Conservation (phyloP, 1,140 invertebrate genomes). For the Drosophila tani region DNA sequence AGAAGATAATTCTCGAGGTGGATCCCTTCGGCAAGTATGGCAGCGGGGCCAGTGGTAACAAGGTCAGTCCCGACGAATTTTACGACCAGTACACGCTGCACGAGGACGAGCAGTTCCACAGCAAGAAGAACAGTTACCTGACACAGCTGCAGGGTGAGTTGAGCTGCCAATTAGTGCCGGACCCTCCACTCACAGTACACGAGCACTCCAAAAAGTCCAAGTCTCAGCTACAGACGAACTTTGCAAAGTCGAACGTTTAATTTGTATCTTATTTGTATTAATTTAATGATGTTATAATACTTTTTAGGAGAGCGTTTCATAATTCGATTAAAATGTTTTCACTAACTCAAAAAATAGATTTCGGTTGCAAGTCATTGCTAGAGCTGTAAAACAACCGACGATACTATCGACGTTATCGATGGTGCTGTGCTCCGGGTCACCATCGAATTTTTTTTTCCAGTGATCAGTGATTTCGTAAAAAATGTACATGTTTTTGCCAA, state of each 20-base stretch:
- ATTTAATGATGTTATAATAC: too few species aligned
- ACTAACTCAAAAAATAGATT: too few species aligned
- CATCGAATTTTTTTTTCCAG: too few species aligned
- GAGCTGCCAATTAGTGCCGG: conserved; percentile 58
- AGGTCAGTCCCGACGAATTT: conserved; percentile 70
- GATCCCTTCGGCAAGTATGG: conserved; percentile 77
- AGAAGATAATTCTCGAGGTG: conserved; percentile 86
- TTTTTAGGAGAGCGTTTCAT: too few species aligned
- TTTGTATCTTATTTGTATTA: too few species aligned
- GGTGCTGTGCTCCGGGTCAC: too few species aligned
- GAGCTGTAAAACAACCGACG: too few species aligned
- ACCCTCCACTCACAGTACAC: conserved; percentile 25
- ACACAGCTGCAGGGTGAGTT: conserved; percentile 84
- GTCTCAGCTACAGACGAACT: conserved; percentile 5
- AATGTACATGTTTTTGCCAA: too few species aligned
- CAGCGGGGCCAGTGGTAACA: conserved; percentile 55
- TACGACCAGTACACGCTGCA: conserved; percentile 81
- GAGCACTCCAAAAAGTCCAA: conserved; percentile 10
- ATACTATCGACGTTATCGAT: too few species aligned
- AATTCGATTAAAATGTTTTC: too few species aligned
- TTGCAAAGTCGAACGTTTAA: neutral
- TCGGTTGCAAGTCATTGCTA: too few species aligned
- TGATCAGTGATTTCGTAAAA: too few species aligned
- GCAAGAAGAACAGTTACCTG: conserved; percentile 81
- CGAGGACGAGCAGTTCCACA: conserved; percentile 75